Evolutionary conservation across 2,888 invertebrate genomes (phyloP).

Genomic region (Nasonovia ribisnigri): DNA sequence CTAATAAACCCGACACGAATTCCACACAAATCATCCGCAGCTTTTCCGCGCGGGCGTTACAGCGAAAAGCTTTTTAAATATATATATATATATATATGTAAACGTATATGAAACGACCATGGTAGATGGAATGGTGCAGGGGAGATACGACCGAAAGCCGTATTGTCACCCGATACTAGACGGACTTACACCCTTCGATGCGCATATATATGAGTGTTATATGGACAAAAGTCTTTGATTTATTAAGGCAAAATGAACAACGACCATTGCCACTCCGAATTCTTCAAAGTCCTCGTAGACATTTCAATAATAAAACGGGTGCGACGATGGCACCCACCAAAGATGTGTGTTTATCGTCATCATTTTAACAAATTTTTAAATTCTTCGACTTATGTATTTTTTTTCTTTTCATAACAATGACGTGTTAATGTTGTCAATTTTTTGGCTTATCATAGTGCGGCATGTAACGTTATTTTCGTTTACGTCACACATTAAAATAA

Average conservation of each 20-base stretch:
- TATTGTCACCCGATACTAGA: conserved; percentile 60
- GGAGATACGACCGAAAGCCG: conserved; percentile 30
- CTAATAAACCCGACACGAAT: conserved; percentile 67
- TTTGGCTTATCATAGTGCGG: not conserved
- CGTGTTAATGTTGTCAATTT: not conserved
- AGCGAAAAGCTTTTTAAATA: conserved; percentile 65
- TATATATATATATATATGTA: conserved; percentile 57
- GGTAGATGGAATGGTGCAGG: not conserved
- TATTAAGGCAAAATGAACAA: conserved; percentile 61
- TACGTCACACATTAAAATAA: no score
- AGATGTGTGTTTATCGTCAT: not conserved
- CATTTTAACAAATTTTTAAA: not conserved
- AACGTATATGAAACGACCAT: not conserved
- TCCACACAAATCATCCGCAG: conserved; percentile 67
- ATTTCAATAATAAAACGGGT: conserved; percentile 53
- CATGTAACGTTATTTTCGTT: no score
- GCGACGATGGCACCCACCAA: not conserved
- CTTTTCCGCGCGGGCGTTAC: conserved; percentile 60
- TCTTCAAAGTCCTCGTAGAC: conserved; percentile 57
- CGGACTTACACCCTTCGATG: conserved; percentile 57
- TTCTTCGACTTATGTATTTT: not conserved
- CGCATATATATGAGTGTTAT: conserved; percentile 43
- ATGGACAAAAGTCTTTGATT: conserved; percentile 58
- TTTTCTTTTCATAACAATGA: not conserved
- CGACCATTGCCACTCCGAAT: conserved; percentile 36